Percentiles rank a stretch among this genome's conserved stretches.
Evolutionary conservation across 2,113 vertebrate species (phyloP).

Genomic region (Myiozetetes cayanensis): DNA sequence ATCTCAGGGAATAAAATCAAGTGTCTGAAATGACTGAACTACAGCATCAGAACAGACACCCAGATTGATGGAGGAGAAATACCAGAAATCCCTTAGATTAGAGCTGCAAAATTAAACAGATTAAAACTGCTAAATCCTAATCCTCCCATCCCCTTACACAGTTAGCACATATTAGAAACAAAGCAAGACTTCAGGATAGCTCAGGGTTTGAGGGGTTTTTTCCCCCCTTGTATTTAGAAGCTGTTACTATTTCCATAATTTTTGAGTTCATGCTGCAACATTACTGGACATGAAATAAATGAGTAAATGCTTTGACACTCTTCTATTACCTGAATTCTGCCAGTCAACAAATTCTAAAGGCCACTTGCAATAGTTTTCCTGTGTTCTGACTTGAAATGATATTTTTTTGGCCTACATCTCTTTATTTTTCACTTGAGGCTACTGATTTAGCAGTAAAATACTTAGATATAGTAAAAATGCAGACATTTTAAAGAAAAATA

Average conservation of each 20-base stretch:
- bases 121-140: not conserved
- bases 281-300: not conserved
- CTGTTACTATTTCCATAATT: not conserved
- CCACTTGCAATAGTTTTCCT: not conserved
- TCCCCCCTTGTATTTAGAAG: not conserved
- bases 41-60: not conserved
- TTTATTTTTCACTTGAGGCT: not conserved
- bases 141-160: not conserved
- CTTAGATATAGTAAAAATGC: not conserved
- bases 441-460: not conserved
- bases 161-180: not conserved
- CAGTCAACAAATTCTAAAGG: not conserved
- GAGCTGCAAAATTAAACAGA: not conserved
- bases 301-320: not conserved
- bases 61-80: not conserved
- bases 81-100: not conserved
- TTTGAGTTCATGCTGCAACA: not conserved
- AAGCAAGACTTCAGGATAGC: not conserved
- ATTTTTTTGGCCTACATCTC: not conserved
- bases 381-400: not conserved
- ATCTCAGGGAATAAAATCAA: slow-evolving; percentile 15
- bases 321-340: not conserved
- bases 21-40: not conserved
- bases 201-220: not conserved
- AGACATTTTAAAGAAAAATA: not conserved